Conservation (phyloP, 1,140 invertebrate species). For the Penaeus chinensis region DNA sequence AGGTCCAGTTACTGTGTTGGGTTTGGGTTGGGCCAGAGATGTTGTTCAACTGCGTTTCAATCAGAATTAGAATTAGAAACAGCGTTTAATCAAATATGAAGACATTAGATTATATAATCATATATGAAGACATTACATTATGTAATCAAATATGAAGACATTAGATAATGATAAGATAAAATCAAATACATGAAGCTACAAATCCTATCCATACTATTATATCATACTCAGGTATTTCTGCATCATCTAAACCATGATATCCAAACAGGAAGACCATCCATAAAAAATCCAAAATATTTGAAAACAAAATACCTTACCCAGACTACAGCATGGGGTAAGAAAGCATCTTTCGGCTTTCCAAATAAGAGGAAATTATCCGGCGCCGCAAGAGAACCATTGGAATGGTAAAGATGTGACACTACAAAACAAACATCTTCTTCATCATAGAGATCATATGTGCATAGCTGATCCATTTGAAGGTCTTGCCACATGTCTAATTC, state of each 20-base stretch:
- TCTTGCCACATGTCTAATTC: constrained; percentile 32
- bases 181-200: too few relatives aligned
- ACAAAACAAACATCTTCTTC: constrained; percentile 46
- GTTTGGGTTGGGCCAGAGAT: constrained; percentile 19
- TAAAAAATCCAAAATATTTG: not conserved
- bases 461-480: constrained; percentile 9
- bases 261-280: too few relatives aligned
- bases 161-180: too few relatives aligned
- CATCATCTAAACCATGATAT: too few relatives aligned
- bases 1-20: constrained; percentile 45
- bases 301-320: constrained; percentile 13
- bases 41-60: not conserved
- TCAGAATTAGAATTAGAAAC: constrained; percentile 6
- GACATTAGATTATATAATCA: too few relatives aligned
- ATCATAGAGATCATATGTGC: constrained; percentile 19
- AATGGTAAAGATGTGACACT: not conserved
- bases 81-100: constrained; percentile 19
- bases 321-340: constrained; percentile 32
- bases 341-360: constrained; percentile 57
- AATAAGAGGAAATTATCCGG: constrained; percentile 44
- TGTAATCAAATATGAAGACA: constrained; percentile 5
- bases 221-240: too few relatives aligned
- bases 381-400: not conserved
- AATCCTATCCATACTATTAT: too few relatives aligned
- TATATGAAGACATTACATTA: too few relatives aligned